Percentiles rank a stretch among this genome's conserved stretches.
Evolutionary conservation across 1,140 invertebrate genomes (phyloP).

Genomic region (Cardiocondyla obscurior): DNA sequence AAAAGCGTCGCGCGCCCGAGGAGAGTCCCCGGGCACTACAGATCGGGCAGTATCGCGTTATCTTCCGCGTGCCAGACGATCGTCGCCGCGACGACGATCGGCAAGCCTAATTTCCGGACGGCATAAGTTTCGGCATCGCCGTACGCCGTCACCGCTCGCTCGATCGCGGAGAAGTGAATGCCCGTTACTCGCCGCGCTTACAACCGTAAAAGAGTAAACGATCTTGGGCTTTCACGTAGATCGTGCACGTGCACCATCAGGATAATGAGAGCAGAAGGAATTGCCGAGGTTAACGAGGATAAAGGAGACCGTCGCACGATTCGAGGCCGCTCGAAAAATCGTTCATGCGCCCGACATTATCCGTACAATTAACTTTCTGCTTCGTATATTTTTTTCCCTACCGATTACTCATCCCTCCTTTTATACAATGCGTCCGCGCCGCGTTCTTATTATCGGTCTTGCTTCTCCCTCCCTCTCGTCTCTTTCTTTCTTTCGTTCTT

Average conservation of each 20-base stretch:
- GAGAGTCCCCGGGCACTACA: background rate
- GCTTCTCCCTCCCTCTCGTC: background rate
- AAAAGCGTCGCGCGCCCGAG: background rate
- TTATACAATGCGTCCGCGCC: background rate
- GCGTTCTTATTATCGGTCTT: conserved; percentile 29
- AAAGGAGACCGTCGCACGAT: conserved; percentile 33
- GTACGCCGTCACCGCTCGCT: background rate
- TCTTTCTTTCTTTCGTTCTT: too few species aligned
- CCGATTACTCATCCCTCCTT: conserved; percentile 10
- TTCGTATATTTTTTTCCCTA: background rate
- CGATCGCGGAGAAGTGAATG: conserved; percentile 13
- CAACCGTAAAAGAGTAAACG: conserved; percentile 10
- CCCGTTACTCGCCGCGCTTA: conserved; percentile 29
- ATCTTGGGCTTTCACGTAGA: conserved; percentile 9
- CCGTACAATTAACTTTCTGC: conserved; percentile 47
- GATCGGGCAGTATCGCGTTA: conserved; percentile 17
- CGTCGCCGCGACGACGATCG: conserved; percentile 24
- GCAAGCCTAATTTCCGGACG: conserved; percentile 34
- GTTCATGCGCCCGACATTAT: conserved; percentile 31
- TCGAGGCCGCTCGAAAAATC: conserved; percentile 47
- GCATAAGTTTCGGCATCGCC: background rate
- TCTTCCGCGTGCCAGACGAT: conserved; percentile 32
- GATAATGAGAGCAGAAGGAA: conserved; percentile 48
- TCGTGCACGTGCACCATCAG: background rate
- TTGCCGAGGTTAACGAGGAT: conserved; percentile 59